Evolutionary conservation across 1,140 invertebrate genomes (phyloP).

Genomic region (Pseudoatta argentina): DNA sequence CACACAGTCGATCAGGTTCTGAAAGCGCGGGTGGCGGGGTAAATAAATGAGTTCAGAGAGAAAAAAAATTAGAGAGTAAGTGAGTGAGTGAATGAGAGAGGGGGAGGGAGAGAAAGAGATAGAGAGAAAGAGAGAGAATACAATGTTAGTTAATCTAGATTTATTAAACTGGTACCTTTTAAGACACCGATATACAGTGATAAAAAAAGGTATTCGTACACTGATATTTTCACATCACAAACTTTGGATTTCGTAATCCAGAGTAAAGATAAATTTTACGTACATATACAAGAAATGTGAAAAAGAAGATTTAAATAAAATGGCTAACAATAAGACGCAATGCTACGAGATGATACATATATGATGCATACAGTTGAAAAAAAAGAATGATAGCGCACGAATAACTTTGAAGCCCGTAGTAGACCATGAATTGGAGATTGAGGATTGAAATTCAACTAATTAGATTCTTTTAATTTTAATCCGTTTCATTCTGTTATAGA

Average conservation of each 20-base stretch:
- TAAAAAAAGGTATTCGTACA: slow-evolving; percentile 33
- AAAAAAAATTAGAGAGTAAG: neutral
- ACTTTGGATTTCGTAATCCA: neutral
- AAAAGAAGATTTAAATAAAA: slow-evolving; percentile 35
- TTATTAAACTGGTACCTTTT: slow-evolving; percentile 26
- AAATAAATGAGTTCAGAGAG: slow-evolving; percentile 68
- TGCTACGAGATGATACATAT: slow-evolving; percentile 4
- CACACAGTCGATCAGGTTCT: slow-evolving; percentile 88
- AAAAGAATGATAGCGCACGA: slow-evolving; percentile 21
- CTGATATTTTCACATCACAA: neutral
- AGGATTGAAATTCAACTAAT: no score
- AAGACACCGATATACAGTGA: neutral
- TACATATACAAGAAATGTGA: neutral
- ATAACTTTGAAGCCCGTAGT: slow-evolving; percentile 1
- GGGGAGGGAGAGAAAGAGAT: neutral
- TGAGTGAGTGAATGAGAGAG: neutral
- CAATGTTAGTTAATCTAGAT: slow-evolving; percentile 40
- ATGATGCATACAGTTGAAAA: neutral
- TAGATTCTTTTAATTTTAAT: no score
- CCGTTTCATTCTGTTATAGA: no score
- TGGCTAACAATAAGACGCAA: neutral
- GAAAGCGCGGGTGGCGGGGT: slow-evolving; percentile 86
- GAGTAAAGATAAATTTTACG: neutral
- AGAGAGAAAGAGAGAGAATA: neutral
- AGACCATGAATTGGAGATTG: no score